phyloP scores from a whole-genome alignment of 2,113 vertebrate genomes.

The Mobula birostris region DNA sequence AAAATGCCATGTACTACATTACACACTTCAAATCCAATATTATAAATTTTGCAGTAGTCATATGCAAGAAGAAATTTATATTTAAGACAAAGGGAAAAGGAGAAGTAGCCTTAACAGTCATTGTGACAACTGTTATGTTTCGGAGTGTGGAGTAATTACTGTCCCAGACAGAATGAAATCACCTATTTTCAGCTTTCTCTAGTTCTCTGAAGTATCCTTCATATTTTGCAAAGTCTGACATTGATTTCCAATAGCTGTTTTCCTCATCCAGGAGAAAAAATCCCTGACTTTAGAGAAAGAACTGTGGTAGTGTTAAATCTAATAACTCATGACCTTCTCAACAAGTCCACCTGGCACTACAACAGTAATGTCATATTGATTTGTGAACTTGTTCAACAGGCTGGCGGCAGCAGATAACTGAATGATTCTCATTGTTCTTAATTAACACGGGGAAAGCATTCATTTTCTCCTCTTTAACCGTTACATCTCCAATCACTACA shows the following conservation, averaged over 20 bases:
- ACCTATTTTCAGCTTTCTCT: not conserved
- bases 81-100: not conserved
- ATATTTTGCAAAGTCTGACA: not conserved
- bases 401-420: not conserved
- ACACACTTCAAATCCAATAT: no score
- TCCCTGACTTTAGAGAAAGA: not conserved
- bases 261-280: not conserved
- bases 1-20: no score
- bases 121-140: not conserved
- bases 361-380: not conserved
- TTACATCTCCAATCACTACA: not conserved
- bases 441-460: not conserved
- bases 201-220: not conserved
- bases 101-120: not conserved
- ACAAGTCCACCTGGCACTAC: not conserved
- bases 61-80: not conserved
- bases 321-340: not conserved
- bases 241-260: constrained; percentile 29
- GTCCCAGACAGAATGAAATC: not conserved
- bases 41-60: no score
- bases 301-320: not conserved
- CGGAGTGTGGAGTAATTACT: not conserved
- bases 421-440: not conserved
- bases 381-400: not conserved
- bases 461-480: not conserved